Conservation (phyloP, 2,888 invertebrate species). For the Dolichopus griseipennis region DNA sequence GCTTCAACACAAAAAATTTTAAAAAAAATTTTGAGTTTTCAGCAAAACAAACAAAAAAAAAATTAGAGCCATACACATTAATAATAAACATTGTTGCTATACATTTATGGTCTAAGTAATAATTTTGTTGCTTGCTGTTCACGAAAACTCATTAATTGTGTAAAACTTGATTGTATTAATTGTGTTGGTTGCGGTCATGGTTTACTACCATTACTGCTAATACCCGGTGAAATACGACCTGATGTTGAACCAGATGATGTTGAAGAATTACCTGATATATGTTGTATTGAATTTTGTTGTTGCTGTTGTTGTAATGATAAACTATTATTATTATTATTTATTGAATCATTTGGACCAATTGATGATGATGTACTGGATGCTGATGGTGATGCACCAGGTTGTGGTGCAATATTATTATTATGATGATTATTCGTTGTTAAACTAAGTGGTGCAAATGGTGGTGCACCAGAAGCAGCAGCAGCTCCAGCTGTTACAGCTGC, state of each 20-base stretch:
- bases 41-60: neutral
- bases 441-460: slow-evolving; percentile 42
- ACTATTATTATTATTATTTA: slow-evolving; percentile 24
- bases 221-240: slow-evolving; percentile 39
- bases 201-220: slow-evolving; percentile 33
- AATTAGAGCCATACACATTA: too few species aligned
- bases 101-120: slow-evolving; percentile 36
- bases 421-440: slow-evolving; percentile 36
- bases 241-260: slow-evolving; percentile 41
- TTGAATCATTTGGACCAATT: slow-evolving; percentile 38
- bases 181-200: slow-evolving; percentile 34
- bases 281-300: slow-evolving; percentile 27
- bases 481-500: slow-evolving; percentile 37
- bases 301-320: slow-evolving; percentile 16
- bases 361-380: slow-evolving; percentile 46
- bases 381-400: slow-evolving; percentile 47
- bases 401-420: slow-evolving; percentile 35
- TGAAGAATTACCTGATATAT: slow-evolving; percentile 38
- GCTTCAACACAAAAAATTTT: too few species aligned
- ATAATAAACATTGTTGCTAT: neutral
- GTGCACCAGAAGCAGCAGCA: slow-evolving; percentile 32
- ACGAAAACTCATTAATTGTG: slow-evolving; percentile 34
- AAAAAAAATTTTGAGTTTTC: neutral
- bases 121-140: slow-evolving; percentile 36
- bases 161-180: slow-evolving; percentile 25